Evolutionary conservation across 2,888 invertebrate genomes (phyloP).

Genomic region (Lordiphosa fenestrarum): DNA sequence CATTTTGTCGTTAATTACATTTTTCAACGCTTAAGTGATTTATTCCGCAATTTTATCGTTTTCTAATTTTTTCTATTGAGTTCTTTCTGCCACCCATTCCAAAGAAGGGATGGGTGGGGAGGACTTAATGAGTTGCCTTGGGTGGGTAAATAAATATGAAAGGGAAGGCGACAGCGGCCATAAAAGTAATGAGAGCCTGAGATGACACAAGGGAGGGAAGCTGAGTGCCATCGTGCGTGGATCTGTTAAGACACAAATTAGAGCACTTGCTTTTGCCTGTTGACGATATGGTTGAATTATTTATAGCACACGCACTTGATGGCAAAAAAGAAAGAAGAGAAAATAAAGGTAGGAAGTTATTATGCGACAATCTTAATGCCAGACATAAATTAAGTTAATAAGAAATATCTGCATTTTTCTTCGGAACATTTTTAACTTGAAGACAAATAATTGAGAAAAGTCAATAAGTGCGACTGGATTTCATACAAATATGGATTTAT

Average conservation of each 20-base stretch:
- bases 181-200: constrained; percentile 47
- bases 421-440: too few relatives aligned
- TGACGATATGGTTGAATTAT: constrained; percentile 39
- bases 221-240: constrained; percentile 38
- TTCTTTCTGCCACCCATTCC: constrained; percentile 2
- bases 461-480: too few relatives aligned
- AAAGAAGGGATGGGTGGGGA: too few relatives aligned
- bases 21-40: constrained; percentile 68
- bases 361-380: constrained; percentile 10
- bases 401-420: neutral
- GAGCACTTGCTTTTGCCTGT: constrained; percentile 44
- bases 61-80: constrained; percentile 67
- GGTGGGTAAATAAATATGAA: constrained; percentile 51
- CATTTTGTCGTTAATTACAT: constrained; percentile 75
- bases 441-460: too few relatives aligned
- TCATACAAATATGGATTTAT: too few relatives aligned
- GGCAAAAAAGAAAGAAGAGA: neutral
- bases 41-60: constrained; percentile 71
- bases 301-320: constrained; percentile 9
- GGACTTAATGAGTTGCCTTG: constrained; percentile 53
- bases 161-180: constrained; percentile 35
- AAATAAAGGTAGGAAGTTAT: constrained; percentile 8
- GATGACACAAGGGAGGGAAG: constrained; percentile 10
- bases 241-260: constrained; percentile 53
- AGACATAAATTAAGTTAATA: constrained; percentile 9